A percentile compares a stretch with the other conserved stretches of the same genome.
These are phyloP conservation scores for Procambarus virginalis DNA, from an alignment of 1,140 invertebrate genomes.

Conservation along the genomic window DNA sequence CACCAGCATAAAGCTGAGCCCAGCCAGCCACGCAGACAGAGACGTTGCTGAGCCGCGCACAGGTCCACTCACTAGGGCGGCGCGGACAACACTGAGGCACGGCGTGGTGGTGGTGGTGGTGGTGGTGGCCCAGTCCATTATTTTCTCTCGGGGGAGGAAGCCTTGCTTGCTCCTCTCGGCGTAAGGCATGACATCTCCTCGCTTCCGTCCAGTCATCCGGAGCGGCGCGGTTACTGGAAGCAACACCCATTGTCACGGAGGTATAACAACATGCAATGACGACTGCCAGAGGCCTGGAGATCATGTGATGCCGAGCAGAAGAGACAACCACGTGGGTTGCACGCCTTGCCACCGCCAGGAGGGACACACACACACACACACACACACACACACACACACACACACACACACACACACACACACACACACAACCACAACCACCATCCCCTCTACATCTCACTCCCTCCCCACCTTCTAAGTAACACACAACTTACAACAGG, in stretches of 20 bases:
- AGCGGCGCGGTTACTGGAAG: neutral
- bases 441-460: too few species aligned
- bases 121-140: slow-evolving; percentile 53
- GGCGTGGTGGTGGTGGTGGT: slow-evolving; percentile 37
- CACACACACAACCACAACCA: too few species aligned
- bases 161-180: slow-evolving; percentile 25
- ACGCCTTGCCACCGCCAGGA: slow-evolving; percentile 43
- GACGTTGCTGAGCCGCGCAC: slow-evolving; percentile 57
- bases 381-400: too few species aligned
- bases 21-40: slow-evolving; percentile 64
- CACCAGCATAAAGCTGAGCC: slow-evolving; percentile 61
- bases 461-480: too few species aligned
- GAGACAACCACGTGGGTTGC: slow-evolving; percentile 59
- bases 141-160: slow-evolving; percentile 50
- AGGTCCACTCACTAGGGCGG: slow-evolving; percentile 52
- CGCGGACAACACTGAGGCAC: slow-evolving; percentile 64
- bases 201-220: neutral
- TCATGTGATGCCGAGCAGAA: neutral
- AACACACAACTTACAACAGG: too few species aligned
- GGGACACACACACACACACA: too few species aligned
- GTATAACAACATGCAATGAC: neutral
- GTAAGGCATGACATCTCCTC: neutral
- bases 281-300: neutral
- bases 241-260: neutral
- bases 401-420: too few species aligned